phyloP scores from a whole-genome alignment of 2,888 invertebrate genomes.

The Diaperis boleti region DNA sequence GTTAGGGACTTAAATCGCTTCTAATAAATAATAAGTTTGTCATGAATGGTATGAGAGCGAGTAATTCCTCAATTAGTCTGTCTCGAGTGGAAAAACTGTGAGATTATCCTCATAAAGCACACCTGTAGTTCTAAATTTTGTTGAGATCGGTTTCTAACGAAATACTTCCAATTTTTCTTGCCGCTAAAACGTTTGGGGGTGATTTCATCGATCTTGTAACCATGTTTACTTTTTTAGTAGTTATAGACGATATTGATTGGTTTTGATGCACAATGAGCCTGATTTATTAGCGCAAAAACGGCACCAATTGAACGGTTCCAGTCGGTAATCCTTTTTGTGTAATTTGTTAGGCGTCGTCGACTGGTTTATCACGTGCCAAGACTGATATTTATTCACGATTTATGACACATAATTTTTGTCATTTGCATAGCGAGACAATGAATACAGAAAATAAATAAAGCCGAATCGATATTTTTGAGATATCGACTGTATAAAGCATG shows the following conservation, averaged over 20 bases:
- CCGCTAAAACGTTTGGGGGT: not conserved
- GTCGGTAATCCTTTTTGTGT: conserved; percentile 14
- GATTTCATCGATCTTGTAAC: no score
- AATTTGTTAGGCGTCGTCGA: conserved; percentile 9
- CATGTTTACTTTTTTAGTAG: not conserved
- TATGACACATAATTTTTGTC: not conserved
- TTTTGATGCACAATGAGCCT: conserved; percentile 9
- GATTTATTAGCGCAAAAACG: conserved; percentile 12
- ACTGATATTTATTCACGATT: not conserved
- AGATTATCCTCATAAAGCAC: conserved; percentile 53
- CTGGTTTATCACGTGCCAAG: not conserved
- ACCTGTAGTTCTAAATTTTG: conserved; percentile 54
- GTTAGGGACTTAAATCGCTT: conserved; percentile 18
- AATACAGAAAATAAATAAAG: not conserved
- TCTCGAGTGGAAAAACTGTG: conserved; percentile 49
- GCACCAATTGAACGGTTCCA: conserved; percentile 1
- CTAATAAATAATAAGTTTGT: conserved; percentile 26
- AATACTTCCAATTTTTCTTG: not conserved
- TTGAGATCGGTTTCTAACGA: conserved; percentile 24
- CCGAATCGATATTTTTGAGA: no score
- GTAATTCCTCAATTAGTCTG: conserved; percentile 58
- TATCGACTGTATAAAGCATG: no score
- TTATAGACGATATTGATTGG: conserved; percentile 7
- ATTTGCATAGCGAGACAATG: not conserved
- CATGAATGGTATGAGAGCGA: conserved; percentile 33